Evolutionary conservation across 2,888 invertebrate species (phyloP).

Genomic region (Acrobasis suavella): DNA sequence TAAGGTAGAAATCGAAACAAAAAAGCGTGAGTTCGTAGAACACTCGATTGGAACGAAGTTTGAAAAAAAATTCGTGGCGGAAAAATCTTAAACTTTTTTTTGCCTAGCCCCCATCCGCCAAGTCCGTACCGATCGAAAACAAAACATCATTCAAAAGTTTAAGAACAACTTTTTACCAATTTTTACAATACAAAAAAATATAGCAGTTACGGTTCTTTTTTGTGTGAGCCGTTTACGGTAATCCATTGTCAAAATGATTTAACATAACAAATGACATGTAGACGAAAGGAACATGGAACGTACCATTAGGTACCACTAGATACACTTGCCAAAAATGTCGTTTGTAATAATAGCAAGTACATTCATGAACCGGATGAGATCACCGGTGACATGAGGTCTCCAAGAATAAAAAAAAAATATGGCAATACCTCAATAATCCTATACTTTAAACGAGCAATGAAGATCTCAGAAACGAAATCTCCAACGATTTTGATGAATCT

Average conservation of each 20-base stretch:
- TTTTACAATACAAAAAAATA: conserved; percentile 4
- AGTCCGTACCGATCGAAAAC: too few species aligned
- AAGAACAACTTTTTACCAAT: background rate
- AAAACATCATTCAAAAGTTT: background rate
- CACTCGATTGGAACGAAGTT: too few species aligned
- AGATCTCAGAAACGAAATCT: too few species aligned
- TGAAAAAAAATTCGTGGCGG: too few species aligned
- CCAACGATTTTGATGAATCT: too few species aligned
- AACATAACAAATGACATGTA: background rate
- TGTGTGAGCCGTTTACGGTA: conserved; percentile 3
- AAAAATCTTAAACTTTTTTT: too few species aligned
- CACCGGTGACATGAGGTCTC: background rate
- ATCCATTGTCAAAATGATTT: background rate
- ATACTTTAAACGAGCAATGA: too few species aligned
- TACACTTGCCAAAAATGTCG: background rate
- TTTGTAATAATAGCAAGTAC: background rate
- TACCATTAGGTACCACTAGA: background rate
- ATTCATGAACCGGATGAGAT: background rate
- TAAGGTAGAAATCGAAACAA: too few species aligned
- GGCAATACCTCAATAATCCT: background rate
- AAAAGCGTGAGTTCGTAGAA: too few species aligned
- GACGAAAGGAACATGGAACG: background rate
- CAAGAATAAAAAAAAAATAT: background rate
- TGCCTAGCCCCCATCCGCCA: too few species aligned
- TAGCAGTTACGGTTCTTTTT: conserved; percentile 11